Evolutionary conservation across 2,113 vertebrate genomes (phyloP).

Genomic region (Puntigrus tetrazona): DNA sequence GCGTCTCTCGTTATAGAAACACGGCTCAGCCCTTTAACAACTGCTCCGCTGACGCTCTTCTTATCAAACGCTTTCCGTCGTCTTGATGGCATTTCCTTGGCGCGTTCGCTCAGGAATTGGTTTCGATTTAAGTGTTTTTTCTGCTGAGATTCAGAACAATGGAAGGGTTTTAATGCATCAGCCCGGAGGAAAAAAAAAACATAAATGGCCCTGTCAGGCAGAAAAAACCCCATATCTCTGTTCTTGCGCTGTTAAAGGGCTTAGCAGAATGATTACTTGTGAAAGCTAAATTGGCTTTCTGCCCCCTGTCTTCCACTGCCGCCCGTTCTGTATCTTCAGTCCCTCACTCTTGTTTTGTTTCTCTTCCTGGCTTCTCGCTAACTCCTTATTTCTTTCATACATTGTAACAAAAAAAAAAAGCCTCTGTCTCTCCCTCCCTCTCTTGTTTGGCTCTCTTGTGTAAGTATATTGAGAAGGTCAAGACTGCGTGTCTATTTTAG

Average conservation of each 20-base stretch:
- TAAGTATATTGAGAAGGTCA: slow-evolving; percentile 24
- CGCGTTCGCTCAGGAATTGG: slow-evolving; percentile 7
- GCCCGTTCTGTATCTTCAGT: slow-evolving; percentile 26
- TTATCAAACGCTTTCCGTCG: slow-evolving; percentile 14
- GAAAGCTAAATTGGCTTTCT: slow-evolving; percentile 73
- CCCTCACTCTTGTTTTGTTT: slow-evolving; percentile 23
- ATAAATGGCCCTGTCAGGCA: slow-evolving; percentile 38
- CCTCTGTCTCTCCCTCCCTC: slow-evolving; percentile 19
- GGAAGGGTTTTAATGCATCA: slow-evolving; percentile 31
- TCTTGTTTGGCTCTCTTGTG: not conserved
- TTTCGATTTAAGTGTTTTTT: slow-evolving; percentile 41
- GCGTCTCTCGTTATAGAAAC: slow-evolving; percentile 4
- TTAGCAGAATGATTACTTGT: slow-evolving; percentile 65
- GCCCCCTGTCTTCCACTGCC: slow-evolving; percentile 57
- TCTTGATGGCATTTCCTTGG: slow-evolving; percentile 22
- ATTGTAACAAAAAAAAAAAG: not conserved
- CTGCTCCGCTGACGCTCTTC: slow-evolving; percentile 18
- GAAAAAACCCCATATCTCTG: slow-evolving; percentile 38
- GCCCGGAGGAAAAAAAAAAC: slow-evolving; percentile 10
- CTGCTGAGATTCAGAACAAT: slow-evolving; percentile 37
- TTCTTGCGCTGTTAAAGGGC: slow-evolving; percentile 58
- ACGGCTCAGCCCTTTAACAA: slow-evolving; percentile 14
- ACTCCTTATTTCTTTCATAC: slow-evolving; percentile 3
- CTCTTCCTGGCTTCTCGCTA: not conserved
- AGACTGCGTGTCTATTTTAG: slow-evolving; percentile 37